These are phyloP conservation scores for Eptesicus fuscus DNA, from an alignment of 2,113 vertebrate species.

Conservation along the genomic window DNA sequence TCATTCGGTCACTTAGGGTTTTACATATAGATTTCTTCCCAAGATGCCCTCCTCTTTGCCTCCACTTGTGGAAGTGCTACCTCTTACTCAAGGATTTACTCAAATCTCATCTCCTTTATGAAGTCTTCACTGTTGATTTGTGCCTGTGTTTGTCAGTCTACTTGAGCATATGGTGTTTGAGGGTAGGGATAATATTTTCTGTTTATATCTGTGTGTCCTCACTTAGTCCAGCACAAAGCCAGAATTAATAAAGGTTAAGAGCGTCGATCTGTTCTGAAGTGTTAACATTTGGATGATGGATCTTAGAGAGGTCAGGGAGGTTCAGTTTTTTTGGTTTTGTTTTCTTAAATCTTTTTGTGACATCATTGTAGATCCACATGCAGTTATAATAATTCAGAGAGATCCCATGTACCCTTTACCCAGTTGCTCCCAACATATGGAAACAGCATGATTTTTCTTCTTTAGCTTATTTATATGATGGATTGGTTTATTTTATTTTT, in stretches of 20 bases:
- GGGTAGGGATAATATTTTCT: background rate
- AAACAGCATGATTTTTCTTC: background rate
- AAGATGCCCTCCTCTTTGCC: background rate
- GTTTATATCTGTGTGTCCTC: background rate
- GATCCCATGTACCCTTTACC: background rate
- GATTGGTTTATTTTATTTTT: slow-evolving; percentile 9
- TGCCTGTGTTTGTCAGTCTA: background rate
- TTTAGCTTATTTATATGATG: background rate
- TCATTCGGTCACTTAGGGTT: no score
- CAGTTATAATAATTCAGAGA: background rate
- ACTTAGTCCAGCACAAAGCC: background rate
- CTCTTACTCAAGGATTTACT: slow-evolving; percentile 14
- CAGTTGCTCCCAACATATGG: background rate
- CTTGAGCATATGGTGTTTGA: background rate
- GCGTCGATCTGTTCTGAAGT: background rate
- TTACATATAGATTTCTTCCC: background rate
- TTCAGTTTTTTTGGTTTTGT: background rate
- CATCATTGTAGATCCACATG: background rate
- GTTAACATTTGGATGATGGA: background rate
- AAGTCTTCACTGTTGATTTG: background rate
- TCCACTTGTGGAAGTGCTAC: background rate
- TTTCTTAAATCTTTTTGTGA: background rate
- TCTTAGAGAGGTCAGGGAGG: background rate
- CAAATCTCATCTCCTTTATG: background rate
- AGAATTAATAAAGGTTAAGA: background rate